Base-by-base conservation (phyloP, 2,113 vertebrate species). In the Prunella himalayana region DNA sequence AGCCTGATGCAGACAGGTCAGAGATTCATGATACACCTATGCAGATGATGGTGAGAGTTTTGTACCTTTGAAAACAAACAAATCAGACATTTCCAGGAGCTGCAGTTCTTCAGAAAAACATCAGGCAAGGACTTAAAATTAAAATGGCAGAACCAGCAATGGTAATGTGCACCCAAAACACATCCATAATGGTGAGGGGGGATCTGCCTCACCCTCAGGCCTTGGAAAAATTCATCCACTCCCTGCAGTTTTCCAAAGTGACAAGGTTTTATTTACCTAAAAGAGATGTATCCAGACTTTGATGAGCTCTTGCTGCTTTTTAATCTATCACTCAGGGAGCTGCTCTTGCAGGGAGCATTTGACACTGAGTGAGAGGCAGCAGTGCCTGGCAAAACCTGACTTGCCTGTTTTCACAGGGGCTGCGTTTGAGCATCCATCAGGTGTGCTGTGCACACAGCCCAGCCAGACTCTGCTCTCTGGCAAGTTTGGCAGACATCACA, bases 261-360 rank as follows among this genome's bases (percentile, higher is more conserved):
- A 65, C 50, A 61, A 27, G 23, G 25, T 10, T 92, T 87, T 72
- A 59, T 80, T 92, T 59, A 82, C 37, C 54, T 45, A 61, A 87
- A 64, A 61, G 68, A 92, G n/a, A 65, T 5, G 15, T 28, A 82
- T 20, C 41, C 5, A 2, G 44, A 41, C 73, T 89, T 49, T 76
- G 15, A 82, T 44, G 56, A 94, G 47, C 39, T 75, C 76, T 68
- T 71, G 41, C 56, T 84, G 64, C 60, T 92, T 91, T 94, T 91
- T 84, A 91, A 82, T 82, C 71, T 72, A 22, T 53, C 70, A 35
- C 56, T 84, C 23, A 9, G 31, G 41, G 53, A 72, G 45, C 5
- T 63, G 37, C 70, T 88, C 53, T 77, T 56, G 61, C 61, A 84
- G 51, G 37, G 61, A 87, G 25, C 11, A 5, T 25, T 42, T 88